Conservation (phyloP, 2,113 vertebrate genomes). For the Chascanopsetta lugubris region DNA sequence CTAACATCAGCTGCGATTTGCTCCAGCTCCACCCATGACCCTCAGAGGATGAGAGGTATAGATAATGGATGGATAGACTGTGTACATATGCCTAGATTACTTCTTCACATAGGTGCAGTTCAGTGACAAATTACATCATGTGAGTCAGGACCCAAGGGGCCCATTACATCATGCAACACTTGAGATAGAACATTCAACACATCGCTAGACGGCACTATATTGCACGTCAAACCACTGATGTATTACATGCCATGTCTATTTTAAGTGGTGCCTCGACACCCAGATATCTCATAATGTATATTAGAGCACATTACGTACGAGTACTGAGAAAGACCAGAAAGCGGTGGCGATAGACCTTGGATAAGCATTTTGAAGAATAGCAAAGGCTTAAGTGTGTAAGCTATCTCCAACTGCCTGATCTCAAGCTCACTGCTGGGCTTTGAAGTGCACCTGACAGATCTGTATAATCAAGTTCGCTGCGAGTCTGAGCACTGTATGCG, state of each 20-base stretch:
- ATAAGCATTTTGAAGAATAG: slow-evolving; percentile 7
- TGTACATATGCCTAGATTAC: background rate
- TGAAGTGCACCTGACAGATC: slow-evolving; percentile 58
- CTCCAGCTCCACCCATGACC: background rate
- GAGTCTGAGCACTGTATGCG: slow-evolving; percentile 22
- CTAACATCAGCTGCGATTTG: no score
- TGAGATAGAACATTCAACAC: slow-evolving; percentile 16
- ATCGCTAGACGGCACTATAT: slow-evolving; percentile 8
- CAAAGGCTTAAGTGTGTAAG: slow-evolving; percentile 26
- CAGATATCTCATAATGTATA: background rate
- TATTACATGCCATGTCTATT: background rate
- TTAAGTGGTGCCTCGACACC: background rate
- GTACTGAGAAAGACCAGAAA: background rate
- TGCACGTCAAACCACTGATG: slow-evolving; percentile 10
- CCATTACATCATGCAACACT: slow-evolving; percentile 15
- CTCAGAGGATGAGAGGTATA: background rate
- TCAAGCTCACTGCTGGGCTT: no score
- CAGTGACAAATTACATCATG: slow-evolving; percentile 26
- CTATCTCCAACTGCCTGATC: slow-evolving; percentile 47
- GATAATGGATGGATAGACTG: no score
- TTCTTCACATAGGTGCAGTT: background rate
- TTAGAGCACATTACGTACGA: background rate
- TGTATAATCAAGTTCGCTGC: slow-evolving; percentile 33
- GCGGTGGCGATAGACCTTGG: slow-evolving; percentile 1
- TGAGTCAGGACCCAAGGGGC: slow-evolving; percentile 17